phyloP scores from a whole-genome alignment of 2,797 vertebrate genomes.

The Myotis daubentonii region DNA sequence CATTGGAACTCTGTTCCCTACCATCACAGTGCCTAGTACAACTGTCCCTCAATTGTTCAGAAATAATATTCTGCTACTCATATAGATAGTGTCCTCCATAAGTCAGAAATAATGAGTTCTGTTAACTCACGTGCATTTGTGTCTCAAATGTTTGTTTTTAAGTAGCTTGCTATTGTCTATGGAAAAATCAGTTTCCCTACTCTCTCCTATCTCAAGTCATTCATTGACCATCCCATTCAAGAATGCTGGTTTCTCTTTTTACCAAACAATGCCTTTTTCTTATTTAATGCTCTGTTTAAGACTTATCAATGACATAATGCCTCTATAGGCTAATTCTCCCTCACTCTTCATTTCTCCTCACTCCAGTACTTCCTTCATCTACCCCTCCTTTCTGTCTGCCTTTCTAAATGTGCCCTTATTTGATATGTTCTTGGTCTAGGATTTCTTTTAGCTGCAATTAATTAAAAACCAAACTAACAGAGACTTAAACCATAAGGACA shows the following conservation, averaged over 20 bases:
- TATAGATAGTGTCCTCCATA: background rate
- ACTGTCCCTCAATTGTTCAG: background rate
- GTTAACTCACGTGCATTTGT: background rate
- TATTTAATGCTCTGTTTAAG: background rate
- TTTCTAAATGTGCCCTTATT: conserved; percentile 1
- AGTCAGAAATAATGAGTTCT: background rate
- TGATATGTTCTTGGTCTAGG: background rate
- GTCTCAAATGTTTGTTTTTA: conserved; percentile 26
- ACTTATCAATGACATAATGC: background rate
- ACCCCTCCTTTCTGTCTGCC: background rate
- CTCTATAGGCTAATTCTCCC: background rate
- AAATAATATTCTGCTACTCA: background rate
- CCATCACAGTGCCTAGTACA: background rate
- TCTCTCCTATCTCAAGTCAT: background rate
- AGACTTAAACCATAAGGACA: conserved; percentile 29
- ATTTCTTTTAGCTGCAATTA: conserved; percentile 48
- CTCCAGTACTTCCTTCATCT: background rate
- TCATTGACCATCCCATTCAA: background rate
- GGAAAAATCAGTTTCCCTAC: background rate
- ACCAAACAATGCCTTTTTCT: background rate
- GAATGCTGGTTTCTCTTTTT: conserved; percentile 18
- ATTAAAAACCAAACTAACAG: conserved; percentile 38
- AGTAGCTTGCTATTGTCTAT: background rate
- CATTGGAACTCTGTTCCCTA: background rate
- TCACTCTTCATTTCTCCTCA: background rate